Base-by-base conservation (phyloP, 92 coral and sea anemone species). In the Bergia sp. region DNA sequence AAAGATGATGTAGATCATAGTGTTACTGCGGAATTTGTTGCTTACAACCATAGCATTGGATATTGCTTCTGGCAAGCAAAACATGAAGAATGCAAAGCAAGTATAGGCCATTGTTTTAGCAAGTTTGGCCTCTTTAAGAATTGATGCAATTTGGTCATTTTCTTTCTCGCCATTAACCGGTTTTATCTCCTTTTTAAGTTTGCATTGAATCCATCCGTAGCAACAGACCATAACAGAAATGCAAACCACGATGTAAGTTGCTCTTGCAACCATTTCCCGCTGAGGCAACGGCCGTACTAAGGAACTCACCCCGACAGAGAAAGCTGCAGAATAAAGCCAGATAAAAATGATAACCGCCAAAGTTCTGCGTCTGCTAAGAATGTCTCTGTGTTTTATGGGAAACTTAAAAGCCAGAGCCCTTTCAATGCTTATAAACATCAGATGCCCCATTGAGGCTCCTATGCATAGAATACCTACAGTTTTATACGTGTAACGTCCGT, bases 401-500 rank as follows among this genome's bases (percentile, higher is more conserved):
- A 10, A 83, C 36, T 45, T 69, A 53, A 83, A 43, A 3, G 65
- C 78, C 42, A 83, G 74, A 67, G 23, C 29, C 37, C 87, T 43
- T 83, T 83, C 87, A 43, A 83, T 83, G 78, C 77, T 83, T 67
- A 83, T 83, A 15, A 83, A 69, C 41, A 66, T 45, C 78, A 83
- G 29, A 83, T 83, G 87, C 3, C 77, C 78, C 55, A 43, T 69
- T 42, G 87, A 83, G 1, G 77, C 57, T 13, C 87, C 87, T 1
- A 67, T 79, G 15, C 78, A 83, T 0, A 69, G 12, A 45, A 83
- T 16, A 5, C 23, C 58, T 36, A 71, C 29, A 8, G 53, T 45
- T 20, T 67, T 83, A 49, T 71, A 83, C 43, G 37, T 15, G 55
- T 67, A 74, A 2, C 87, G 87, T 1, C 87, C 87, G 10, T 69